Percentiles rank a stretch among this genome's conserved stretches.
These are phyloP conservation scores for Brachypteracias leptosomus DNA, from an alignment of 2,113 vertebrate genomes.

Conservation along the genomic window DNA sequence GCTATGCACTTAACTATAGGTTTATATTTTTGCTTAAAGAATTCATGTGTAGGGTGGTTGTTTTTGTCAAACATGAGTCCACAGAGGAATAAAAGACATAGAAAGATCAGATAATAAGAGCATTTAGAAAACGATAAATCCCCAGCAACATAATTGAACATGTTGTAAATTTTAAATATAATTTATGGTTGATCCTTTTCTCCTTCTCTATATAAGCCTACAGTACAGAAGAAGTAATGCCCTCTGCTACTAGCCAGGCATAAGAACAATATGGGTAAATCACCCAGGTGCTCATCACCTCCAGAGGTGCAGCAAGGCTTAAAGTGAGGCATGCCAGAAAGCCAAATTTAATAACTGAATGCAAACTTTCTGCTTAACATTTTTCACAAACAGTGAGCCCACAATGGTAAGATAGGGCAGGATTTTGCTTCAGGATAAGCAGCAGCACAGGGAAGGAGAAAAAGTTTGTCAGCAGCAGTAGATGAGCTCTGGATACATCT, in stretches of 20 bases:
- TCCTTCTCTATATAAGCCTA: neutral
- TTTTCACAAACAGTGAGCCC: neutral
- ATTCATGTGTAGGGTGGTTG: neutral
- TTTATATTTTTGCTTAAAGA: neutral
- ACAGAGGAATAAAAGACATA: neutral
- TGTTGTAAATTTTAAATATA: neutral
- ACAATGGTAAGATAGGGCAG: neutral
- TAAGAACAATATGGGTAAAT: neutral
- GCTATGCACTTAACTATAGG: neutral
- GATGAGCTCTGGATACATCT: neutral
- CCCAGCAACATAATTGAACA: neutral
- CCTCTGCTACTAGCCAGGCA: neutral
- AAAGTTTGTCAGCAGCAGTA: neutral
- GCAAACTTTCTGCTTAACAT: neutral
- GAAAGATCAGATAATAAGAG: conserved; percentile 8
- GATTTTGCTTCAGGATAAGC: neutral
- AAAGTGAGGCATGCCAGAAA: neutral
- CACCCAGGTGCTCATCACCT: neutral
- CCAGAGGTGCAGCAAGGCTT: neutral
- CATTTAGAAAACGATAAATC: conserved; percentile 31
- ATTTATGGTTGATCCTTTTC: neutral
- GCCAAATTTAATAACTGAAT: neutral
- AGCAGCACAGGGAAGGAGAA: neutral
- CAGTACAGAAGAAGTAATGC: neutral
- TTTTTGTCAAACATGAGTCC: neutral